A percentile compares a stretch with the other conserved stretches of the same genome.
Conservation (phyloP, 2,113 vertebrate genomes). For the Trematomus loennbergii region DNA sequence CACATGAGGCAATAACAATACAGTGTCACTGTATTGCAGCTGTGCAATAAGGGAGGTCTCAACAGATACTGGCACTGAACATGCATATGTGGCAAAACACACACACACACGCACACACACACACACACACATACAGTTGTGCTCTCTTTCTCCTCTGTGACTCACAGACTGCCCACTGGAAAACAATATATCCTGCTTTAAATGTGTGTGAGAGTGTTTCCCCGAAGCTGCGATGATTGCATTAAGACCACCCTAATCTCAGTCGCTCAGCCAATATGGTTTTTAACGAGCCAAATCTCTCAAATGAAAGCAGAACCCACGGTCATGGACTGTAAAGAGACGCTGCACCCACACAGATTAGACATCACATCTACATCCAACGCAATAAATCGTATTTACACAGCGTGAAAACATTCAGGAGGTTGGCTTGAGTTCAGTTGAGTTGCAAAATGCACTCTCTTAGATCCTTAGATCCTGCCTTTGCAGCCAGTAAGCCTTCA, state of each 20-base stretch:
- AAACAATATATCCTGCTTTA: neutral
- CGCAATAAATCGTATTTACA: neutral
- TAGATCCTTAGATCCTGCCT: too few relatives aligned
- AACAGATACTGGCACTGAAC: neutral
- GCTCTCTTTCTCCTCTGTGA: neutral
- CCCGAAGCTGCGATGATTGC: neutral
- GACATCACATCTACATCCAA: neutral
- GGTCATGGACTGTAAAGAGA: neutral
- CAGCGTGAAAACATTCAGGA: neutral
- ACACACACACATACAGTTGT: neutral
- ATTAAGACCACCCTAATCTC: conserved; percentile 19
- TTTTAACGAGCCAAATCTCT: neutral
- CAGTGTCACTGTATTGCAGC: conserved; percentile 2
- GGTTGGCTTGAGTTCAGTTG: neutral
- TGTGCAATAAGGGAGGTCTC: conserved; percentile 11
- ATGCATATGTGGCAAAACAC: conserved; percentile 1
- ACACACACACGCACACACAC: neutral
- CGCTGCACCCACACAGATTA: neutral
- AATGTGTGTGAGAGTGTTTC: neutral
- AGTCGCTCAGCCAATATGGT: neutral
- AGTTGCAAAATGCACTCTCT: too few relatives aligned
- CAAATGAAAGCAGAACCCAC: neutral
- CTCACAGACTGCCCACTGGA: neutral
- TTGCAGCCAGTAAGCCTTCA: too few relatives aligned
- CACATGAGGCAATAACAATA: neutral